Percentiles rank a stretch among this genome's conserved stretches.
phyloP scores from a whole-genome alignment of 2,113 vertebrate species.

The Gallinago media region DNA sequence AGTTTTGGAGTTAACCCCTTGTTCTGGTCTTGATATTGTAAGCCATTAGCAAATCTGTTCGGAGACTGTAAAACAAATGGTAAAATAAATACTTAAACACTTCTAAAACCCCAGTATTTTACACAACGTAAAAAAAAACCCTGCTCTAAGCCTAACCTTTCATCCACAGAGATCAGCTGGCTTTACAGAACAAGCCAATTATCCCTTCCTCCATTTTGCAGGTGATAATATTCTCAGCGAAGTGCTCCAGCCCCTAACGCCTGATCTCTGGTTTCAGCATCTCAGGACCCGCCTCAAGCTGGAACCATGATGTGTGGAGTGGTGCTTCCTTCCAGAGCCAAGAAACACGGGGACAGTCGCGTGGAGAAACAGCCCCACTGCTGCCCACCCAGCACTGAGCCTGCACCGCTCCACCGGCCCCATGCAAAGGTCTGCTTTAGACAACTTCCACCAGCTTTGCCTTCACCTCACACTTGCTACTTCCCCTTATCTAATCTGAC shows the following conservation, averaged over 20 bases:
- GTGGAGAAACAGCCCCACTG: fast-evolving
- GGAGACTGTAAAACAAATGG: neutral
- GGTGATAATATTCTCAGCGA: neutral
- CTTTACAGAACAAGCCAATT: neutral
- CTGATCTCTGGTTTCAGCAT: neutral
- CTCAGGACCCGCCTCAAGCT: neutral
- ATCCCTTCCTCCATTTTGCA: neutral
- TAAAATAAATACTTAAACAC: neutral
- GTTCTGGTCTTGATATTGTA: neutral
- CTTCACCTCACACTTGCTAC: neutral
- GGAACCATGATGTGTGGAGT: fast-evolving
- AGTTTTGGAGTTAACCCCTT: neutral
- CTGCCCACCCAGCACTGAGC: fast-evolving
- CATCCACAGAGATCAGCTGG: neutral
- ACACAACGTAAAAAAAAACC: neutral
- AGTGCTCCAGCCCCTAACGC: too few species aligned
- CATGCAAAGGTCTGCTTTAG: neutral
- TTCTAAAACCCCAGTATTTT: neutral
- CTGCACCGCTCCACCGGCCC: fast-evolving
- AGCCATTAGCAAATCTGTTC: neutral
- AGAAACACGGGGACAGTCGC: fast-evolving
- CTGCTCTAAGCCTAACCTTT: neutral
- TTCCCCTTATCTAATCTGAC: slow-evolving; percentile 45
- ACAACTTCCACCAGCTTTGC: neutral
- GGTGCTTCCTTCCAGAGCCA: neutral